Percentiles rank a stretch among this genome's conserved stretches.
phyloP scores from a whole-genome alignment of 2,888 invertebrate genomes.

The Molorchus minor region DNA sequence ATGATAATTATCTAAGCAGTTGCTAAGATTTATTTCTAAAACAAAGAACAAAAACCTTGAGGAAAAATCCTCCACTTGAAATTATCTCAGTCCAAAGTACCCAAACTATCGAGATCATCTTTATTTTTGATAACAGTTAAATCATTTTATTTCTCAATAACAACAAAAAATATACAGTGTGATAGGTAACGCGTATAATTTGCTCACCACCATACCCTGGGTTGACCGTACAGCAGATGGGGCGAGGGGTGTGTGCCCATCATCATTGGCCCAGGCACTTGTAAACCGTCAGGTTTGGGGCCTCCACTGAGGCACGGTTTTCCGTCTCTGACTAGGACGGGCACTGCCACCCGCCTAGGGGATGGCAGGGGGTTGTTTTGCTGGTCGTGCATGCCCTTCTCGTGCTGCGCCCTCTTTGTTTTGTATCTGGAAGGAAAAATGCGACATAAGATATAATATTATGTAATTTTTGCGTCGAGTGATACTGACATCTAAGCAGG shows the following conservation, averaged over 20 bases:
- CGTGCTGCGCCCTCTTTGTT: conserved; percentile 96
- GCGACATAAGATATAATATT: conserved; percentile 1
- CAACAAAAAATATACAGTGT: conserved; percentile 22
- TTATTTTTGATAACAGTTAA: conserved; percentile 30
- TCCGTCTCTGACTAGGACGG: conserved; percentile 93
- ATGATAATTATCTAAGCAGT: too few species aligned
- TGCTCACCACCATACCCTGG: conserved; percentile 61
- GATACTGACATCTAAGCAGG: too few species aligned
- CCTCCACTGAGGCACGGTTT: conserved; percentile 82
- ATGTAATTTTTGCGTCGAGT: too few species aligned
- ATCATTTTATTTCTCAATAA: conserved; percentile 31
- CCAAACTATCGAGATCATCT: conserved; percentile 22
- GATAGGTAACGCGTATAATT: not conserved
- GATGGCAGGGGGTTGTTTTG: conserved; percentile 69
- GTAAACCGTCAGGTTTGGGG: conserved; percentile 56
- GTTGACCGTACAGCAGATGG: conserved; percentile 62
- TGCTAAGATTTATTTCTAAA: too few species aligned
- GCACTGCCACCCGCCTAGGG: conserved; percentile 92
- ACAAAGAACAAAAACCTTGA: too few species aligned
- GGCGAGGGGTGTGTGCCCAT: conserved; percentile 58
- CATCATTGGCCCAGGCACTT: conserved; percentile 55
- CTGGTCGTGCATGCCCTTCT: conserved; percentile 80
- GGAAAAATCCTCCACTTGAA: conserved; percentile 15
- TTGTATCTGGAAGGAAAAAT: conserved; percentile 74
- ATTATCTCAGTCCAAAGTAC: conserved; percentile 39